Conservation (phyloP, 2,888 invertebrate genomes). For the Agrotis exclamationis region DNA sequence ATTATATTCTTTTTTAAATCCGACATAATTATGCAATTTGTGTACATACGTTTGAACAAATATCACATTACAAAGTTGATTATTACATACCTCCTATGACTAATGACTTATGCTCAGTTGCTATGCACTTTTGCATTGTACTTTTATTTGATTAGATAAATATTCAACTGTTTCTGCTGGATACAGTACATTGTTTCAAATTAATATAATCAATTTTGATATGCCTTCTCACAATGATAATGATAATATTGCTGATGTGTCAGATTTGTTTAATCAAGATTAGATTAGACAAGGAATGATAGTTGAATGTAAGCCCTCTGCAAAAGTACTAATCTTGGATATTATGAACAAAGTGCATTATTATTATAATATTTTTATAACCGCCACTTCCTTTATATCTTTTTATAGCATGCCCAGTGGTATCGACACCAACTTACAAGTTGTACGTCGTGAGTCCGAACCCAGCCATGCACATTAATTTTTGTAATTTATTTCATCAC, state of each 20-base stretch:
- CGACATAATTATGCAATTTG: neutral
- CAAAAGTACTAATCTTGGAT: neutral
- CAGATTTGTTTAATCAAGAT: neutral
- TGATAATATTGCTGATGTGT: neutral
- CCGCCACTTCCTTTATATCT: too few species aligned
- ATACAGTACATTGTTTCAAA: neutral
- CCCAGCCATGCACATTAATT: too few species aligned
- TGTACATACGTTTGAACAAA: neutral
- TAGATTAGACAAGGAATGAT: neutral
- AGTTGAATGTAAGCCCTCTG: neutral
- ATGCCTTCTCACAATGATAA: neutral
- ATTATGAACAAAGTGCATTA: neutral
- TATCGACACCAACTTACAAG: too few species aligned
- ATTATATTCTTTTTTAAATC: too few species aligned
- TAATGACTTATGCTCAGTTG: conserved; percentile 3
- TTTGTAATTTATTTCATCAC: too few species aligned
- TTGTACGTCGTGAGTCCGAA: too few species aligned
- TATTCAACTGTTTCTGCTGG: neutral
- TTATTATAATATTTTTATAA: too few species aligned
- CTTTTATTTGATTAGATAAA: conserved; percentile 12
- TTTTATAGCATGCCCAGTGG: too few species aligned
- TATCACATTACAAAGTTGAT: neutral
- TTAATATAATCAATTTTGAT: neutral
- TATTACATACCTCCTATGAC: neutral
- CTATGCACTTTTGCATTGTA: conserved; percentile 13